Evolutionary conservation across 1,140 invertebrate species (phyloP).

Genomic region (Drosophila tristis): DNA sequence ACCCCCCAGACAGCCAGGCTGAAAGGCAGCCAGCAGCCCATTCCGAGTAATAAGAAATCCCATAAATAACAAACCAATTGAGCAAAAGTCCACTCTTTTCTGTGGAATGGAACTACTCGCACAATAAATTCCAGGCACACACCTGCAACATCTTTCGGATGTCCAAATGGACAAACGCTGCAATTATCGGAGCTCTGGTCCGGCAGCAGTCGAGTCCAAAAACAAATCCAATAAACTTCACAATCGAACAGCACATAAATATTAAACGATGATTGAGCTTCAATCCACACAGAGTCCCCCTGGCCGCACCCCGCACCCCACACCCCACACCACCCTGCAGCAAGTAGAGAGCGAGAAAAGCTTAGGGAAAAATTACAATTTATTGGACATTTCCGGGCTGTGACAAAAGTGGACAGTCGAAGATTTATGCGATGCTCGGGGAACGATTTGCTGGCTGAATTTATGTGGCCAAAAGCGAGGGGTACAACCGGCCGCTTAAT

Average conservation of each 20-base stretch:
- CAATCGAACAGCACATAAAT: slow-evolving; percentile 80
- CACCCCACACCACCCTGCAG: background rate
- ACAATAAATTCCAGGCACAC: slow-evolving; percentile 71
- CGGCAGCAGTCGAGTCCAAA: slow-evolving; percentile 22
- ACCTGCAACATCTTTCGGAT: slow-evolving; percentile 55
- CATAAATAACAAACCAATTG: slow-evolving; percentile 80
- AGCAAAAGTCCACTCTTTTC: slow-evolving; percentile 65
- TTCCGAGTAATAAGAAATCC: slow-evolving; percentile 45
- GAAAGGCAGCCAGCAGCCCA: slow-evolving; percentile 12
- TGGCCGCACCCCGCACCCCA: background rate
- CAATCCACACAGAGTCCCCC: slow-evolving; percentile 31
- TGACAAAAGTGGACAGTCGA: slow-evolving; percentile 74
- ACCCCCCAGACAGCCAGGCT: slow-evolving; percentile 21
- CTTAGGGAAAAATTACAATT: slow-evolving; percentile 80
- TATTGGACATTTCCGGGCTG: slow-evolving; percentile 77
- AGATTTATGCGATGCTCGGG: slow-evolving; percentile 64
- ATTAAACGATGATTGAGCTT: slow-evolving; percentile 81
- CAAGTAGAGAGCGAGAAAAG: slow-evolving; percentile 44
- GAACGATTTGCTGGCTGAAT: slow-evolving; percentile 58
- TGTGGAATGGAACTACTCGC: slow-evolving; percentile 8
- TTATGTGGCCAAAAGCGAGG: slow-evolving; percentile 46
- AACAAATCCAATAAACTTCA: slow-evolving; percentile 82
- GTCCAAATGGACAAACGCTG: slow-evolving; percentile 23
- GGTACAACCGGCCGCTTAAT: slow-evolving; percentile 41
- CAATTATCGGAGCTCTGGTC: slow-evolving; percentile 60